Base-by-base conservation (phyloP, 2,113 vertebrate species). In the Ancistrus triradiatus region DNA sequence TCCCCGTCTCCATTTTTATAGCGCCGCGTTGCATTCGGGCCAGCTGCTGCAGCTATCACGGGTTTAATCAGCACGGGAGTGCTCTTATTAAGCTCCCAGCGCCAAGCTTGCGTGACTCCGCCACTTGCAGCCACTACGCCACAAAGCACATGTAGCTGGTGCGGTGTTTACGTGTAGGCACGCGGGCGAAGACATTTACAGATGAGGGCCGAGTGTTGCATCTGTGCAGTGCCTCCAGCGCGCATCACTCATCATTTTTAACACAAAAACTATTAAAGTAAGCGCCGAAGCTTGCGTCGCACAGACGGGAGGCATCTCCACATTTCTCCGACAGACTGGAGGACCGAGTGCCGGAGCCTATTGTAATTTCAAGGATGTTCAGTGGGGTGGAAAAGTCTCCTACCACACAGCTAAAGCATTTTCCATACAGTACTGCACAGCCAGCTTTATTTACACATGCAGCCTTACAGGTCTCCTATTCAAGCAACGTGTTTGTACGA, bases 11-110 rank as follows among this genome's bases (percentile, higher is more conserved):
- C 53, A 68, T 43, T 64, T 70, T 74, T 72, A 58, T 56, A 47
- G 43, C 40, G 47, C 62, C 14, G 59, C 63, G 62, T 57, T 58
- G 61, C 56, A 59, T 50, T 65, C 60, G 46, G 57, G 65, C 63
- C 78, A 77, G 68, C 75, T 77, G 75, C 42, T 75, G 44, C 10
- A 28, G 66, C 61, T 79, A 75, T 77, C 75, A 69, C 46, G 61
- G 63, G 38, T 72, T 68, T 59, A 77, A 70, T 80, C 73, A 63
- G 64, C 9, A 46, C 60, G 59, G 55, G 47, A 66, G 33, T 63
- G 47, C 38, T 63, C 77, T 75, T 66, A 55, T 72, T 48, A 56
- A 55, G 59, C 73, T 72, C 66, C 70, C 60, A 62, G 75, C 49
- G 59, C 48, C 66, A 57, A 70, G 66, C 59, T 79, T 64, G 68